Evolutionary conservation across 2,888 invertebrate species (phyloP).

Genomic region (Pyralis farinalis): DNA sequence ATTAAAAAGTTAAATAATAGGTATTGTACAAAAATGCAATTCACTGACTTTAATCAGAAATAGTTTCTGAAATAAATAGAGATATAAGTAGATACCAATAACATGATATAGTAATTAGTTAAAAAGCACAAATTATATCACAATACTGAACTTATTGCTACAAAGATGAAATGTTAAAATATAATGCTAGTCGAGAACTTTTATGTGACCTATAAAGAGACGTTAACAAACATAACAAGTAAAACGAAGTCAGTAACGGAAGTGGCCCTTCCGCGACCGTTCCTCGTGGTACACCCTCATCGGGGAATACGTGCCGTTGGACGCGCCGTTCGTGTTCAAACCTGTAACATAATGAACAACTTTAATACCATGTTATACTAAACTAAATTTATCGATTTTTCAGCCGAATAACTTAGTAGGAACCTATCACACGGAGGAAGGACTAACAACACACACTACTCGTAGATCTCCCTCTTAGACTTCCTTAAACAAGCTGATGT

Average conservation of each 20-base stretch:
- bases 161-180: conserved; percentile 15
- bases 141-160: conserved; percentile 47
- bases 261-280: conserved; percentile 89
- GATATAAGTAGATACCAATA: conserved; percentile 30
- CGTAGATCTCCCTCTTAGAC: too few relatives aligned
- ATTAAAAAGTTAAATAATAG: conserved; percentile 16
- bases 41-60: conserved; percentile 29
- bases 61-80: conserved; percentile 31
- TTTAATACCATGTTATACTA: too few relatives aligned
- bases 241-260: conserved; percentile 84
- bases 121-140: conserved; percentile 61
- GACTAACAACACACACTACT: too few relatives aligned
- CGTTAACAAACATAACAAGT: conserved; percentile 11
- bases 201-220: conserved; percentile 5
- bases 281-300: conserved; percentile 91
- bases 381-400: too few relatives aligned
- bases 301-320: conserved; percentile 88
- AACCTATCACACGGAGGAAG: too few relatives aligned
- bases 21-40: conserved; percentile 43
- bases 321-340: conserved; percentile 80
- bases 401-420: too few relatives aligned
- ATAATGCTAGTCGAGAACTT: conserved; percentile 17
- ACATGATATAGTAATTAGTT: conserved; percentile 28
- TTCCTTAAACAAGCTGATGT: too few relatives aligned
- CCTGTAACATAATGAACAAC: conserved; percentile 51